These are phyloP conservation scores for Caenorhabditis briggsae DNA, from an alignment of 1,140 invertebrate species.

Conservation along the genomic window DNA sequence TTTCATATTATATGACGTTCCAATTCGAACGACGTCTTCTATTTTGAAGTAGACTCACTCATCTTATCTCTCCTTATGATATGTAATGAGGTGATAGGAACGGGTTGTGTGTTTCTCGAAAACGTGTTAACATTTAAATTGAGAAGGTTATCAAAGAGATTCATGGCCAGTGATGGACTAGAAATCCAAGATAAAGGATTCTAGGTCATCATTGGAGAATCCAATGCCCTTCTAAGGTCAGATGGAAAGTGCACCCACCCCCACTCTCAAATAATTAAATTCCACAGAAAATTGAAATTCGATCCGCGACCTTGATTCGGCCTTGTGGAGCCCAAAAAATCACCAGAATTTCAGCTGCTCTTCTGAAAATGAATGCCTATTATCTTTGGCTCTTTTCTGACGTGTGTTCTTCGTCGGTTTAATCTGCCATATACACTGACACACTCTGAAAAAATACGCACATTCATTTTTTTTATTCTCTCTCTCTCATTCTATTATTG, in stretches of 20 bases:
- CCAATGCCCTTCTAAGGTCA: not conserved
- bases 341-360: not conserved
- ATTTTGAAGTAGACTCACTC: no score
- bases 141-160: no score
- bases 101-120: no score
- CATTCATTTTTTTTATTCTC: not conserved
- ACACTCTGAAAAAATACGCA: not conserved
- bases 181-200: no score
- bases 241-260: conserved; percentile 4
- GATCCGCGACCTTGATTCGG: conserved; percentile 9
- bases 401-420: not conserved
- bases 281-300: not conserved
- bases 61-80: no score
- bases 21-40: not conserved
- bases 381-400: not conserved
- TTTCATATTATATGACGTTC: not conserved
- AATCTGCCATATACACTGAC: not conserved
- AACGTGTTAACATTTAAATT: no score
- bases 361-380: conserved; percentile 7
- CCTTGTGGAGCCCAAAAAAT: not conserved
- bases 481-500: not conserved
- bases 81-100: no score
- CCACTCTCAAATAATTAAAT: not conserved
- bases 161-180: no score
- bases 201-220: no score